phyloP scores from a whole-genome alignment of 2,113 vertebrate species.

The Phocoena sinus region DNA sequence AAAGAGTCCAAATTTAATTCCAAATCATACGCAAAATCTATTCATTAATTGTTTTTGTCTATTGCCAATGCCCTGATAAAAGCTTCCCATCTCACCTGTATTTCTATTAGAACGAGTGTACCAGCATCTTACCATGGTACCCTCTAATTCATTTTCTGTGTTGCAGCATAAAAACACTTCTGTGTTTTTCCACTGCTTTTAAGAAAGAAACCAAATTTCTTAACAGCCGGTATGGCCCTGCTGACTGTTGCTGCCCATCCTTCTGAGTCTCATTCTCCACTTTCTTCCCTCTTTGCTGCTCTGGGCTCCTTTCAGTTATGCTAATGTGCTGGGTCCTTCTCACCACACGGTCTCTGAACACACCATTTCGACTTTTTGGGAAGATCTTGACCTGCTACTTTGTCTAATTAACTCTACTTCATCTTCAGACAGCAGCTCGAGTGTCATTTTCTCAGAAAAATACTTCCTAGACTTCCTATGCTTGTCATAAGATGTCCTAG shows the following conservation, averaged over 20 bases:
- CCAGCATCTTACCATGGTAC: background rate
- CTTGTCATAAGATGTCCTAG: background rate
- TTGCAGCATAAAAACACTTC: background rate
- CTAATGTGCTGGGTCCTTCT: background rate
- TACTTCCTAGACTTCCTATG: background rate
- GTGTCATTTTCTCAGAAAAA: background rate
- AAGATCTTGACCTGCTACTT: background rate
- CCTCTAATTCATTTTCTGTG: background rate
- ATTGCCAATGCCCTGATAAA: too few relatives aligned
- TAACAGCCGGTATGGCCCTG: rapidly evolving
- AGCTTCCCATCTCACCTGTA: rapidly evolving
- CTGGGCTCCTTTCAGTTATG: background rate
- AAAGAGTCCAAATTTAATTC: background rate
- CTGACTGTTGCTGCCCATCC: too few relatives aligned
- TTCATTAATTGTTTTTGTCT: background rate
- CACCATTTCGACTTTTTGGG: background rate
- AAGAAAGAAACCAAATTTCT: background rate
- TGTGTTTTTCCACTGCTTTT: background rate
- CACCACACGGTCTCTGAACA: background rate
- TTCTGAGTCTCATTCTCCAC: too few relatives aligned
- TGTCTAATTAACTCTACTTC: background rate
- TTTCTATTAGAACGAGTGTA: background rate
- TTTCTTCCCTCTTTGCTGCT: background rate
- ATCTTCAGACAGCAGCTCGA: background rate
- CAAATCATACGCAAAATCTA: background rate